phyloP scores from a whole-genome alignment of 2,113 vertebrate species.

The Caranx melampygus region DNA sequence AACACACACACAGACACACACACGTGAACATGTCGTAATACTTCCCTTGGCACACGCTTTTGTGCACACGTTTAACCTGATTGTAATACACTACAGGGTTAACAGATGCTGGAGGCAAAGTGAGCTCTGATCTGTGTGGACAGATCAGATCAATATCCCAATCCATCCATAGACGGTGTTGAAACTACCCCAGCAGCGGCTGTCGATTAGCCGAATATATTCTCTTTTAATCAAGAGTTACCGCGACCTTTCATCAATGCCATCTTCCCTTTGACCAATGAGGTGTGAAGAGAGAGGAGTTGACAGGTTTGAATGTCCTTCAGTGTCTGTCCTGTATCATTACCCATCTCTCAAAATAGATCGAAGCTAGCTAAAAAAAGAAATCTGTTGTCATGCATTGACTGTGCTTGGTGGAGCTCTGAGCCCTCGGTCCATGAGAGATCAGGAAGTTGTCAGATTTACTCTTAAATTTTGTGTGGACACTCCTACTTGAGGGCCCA shows the following conservation, averaged over 20 bases:
- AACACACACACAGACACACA: not conserved
- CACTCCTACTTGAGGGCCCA: not conserved
- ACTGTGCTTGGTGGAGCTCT: conserved; percentile 29
- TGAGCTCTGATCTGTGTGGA: conserved; percentile 49
- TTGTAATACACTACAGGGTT: conserved; percentile 71
- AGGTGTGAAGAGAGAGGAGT: conserved; percentile 67
- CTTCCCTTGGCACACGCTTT: conserved; percentile 25
- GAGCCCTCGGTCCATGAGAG: conserved; percentile 23
- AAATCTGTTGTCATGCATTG: conserved; percentile 60
- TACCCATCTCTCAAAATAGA: conserved; percentile 76
- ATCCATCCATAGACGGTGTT: conserved; percentile 59
- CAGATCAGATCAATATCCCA: conserved; percentile 71
- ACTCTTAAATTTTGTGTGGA: not conserved
- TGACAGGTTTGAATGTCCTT: conserved; percentile 77
- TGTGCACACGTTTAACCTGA: conserved; percentile 56
- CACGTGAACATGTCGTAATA: conserved; percentile 27
- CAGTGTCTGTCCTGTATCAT: conserved; percentile 74
- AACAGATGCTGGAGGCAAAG: conserved; percentile 63
- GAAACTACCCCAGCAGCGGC: conserved; percentile 38
- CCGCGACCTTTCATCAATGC: conserved; percentile 67
- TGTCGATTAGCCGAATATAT: conserved; percentile 48
- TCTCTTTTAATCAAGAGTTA: conserved; percentile 66
- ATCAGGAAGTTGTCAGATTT: conserved; percentile 17
- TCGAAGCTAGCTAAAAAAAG: conserved; percentile 68
- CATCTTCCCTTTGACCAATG: conserved; percentile 67